Evolutionary conservation across 2,888 invertebrate species (phyloP).

Genomic region (Cactoblastis cactorum): DNA sequence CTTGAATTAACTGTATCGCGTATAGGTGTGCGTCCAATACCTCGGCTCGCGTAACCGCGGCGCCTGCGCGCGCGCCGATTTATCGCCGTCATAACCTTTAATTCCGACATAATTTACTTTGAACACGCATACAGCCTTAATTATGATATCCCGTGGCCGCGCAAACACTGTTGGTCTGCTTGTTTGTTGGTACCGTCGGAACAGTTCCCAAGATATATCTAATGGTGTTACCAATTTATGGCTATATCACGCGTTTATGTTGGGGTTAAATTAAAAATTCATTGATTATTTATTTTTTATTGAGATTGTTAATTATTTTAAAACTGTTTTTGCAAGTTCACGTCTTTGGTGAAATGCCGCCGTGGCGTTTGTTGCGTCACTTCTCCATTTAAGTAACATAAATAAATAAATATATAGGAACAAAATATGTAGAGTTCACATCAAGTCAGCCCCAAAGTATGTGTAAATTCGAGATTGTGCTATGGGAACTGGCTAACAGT

Average conservation of each 20-base stretch:
- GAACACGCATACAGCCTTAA: conserved; percentile 63
- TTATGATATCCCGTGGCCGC: conserved; percentile 59
- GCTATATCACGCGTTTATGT: neutral
- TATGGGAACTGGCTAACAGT: too few species aligned
- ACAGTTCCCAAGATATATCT: conserved; percentile 2
- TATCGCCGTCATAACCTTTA: conserved; percentile 60
- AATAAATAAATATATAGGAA: too few species aligned
- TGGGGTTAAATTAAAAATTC: neutral
- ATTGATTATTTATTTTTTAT: too few species aligned
- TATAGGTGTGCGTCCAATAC: conserved; percentile 34
- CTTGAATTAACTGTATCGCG: conserved; percentile 19
- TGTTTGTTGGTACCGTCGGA: neutral
- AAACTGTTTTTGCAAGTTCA: too few species aligned
- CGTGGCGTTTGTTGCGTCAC: too few species aligned
- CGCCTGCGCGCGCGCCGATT: conserved; percentile 49
- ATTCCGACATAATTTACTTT: conserved; percentile 70
- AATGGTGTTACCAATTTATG: neutral
- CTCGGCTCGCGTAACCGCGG: conserved; percentile 55
- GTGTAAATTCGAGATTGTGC: too few species aligned
- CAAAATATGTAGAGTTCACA: too few species aligned
- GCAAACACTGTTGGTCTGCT: conserved; percentile 17
- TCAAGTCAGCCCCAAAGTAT: too few species aligned
- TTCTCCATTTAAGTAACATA: too few species aligned
- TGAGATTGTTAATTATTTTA: too few species aligned
- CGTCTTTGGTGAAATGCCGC: too few species aligned